phyloP scores from a whole-genome alignment of 2,113 vertebrate species.

The Odocoileus hemionus region DNA sequence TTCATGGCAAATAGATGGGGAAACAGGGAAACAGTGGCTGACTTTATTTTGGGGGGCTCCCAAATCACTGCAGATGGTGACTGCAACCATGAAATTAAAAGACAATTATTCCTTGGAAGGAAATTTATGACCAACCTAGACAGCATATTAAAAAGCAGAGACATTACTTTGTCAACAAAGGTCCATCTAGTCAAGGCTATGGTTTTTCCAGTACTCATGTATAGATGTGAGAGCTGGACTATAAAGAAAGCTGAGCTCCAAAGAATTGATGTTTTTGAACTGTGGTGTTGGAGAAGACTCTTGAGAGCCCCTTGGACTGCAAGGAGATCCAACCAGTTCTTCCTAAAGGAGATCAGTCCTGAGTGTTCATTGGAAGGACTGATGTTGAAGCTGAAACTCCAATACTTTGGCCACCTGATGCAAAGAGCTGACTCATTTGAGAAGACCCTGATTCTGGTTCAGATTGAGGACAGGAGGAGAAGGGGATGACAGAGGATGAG shows the following conservation, averaged over 20 bases:
- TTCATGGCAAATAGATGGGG: too few relatives aligned
- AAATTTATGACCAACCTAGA: not conserved
- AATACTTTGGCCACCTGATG: not conserved
- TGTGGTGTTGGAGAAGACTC: not conserved
- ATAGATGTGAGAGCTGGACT: not conserved
- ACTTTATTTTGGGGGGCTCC: not conserved
- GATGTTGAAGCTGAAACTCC: not conserved
- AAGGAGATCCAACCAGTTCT: not conserved
- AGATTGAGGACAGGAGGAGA: not conserved
- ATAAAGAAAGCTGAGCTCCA: not conserved
- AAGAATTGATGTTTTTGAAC: not conserved
- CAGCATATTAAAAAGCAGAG: not conserved
- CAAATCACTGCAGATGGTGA: not conserved
- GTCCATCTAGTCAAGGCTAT: not conserved
- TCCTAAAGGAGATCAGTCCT: not conserved
- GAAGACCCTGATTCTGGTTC: not conserved
- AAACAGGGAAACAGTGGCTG: too few relatives aligned
- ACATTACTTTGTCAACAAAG: not conserved
- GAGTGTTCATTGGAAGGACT: not conserved
- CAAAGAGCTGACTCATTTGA: not conserved
- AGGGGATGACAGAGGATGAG: not conserved
- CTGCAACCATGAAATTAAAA: not conserved
- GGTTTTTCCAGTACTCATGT: not conserved
- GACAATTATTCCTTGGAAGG: not conserved
- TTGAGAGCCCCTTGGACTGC: not conserved